Conservation (phyloP, 2,888 invertebrate species). For the Leptinotarsa rubiginosa region DNA sequence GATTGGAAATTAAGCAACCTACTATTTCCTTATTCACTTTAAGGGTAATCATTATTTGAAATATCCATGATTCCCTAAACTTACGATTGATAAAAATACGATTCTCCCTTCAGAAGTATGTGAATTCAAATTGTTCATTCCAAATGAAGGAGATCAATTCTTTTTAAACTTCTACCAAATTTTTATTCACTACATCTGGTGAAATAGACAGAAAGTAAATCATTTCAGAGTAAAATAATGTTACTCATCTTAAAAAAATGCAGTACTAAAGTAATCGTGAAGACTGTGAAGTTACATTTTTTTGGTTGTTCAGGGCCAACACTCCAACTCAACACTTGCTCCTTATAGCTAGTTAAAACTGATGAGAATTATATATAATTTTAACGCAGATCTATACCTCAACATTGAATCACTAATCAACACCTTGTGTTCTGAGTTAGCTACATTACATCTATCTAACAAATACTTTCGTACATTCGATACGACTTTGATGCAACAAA, state of each 20-base stretch:
- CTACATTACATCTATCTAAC: conserved; percentile 43
- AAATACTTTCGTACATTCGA: conserved; percentile 33
- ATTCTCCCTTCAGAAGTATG: too few species aligned
- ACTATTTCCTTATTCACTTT: too few species aligned
- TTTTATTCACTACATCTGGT: too few species aligned
- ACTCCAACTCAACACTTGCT: conserved; percentile 63
- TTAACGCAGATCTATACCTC: conserved; percentile 47
- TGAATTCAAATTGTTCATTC: too few species aligned
- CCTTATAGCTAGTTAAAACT: conserved; percentile 65
- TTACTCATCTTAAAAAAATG: neutral
- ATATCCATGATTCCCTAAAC: too few species aligned
- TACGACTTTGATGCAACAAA: conserved; percentile 34
- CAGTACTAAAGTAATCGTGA: neutral
- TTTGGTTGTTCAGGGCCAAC: conserved; percentile 47
- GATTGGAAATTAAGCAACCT: too few species aligned
- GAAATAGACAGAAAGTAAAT: too few species aligned
- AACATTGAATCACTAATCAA: conserved; percentile 49
- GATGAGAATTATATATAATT: conserved; percentile 53
- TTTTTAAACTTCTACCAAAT: too few species aligned
- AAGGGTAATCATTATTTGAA: too few species aligned
- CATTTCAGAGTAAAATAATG: too few species aligned
- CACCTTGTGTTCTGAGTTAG: conserved; percentile 27
- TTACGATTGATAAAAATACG: too few species aligned
- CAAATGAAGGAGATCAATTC: too few species aligned
- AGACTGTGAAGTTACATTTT: conserved; percentile 27